Percentiles rank a stretch among this genome's conserved stretches.
These are phyloP conservation scores for Callyntrura guangdongensis DNA, from an alignment of 2,888 invertebrate genomes.

Conservation along the genomic window DNA sequence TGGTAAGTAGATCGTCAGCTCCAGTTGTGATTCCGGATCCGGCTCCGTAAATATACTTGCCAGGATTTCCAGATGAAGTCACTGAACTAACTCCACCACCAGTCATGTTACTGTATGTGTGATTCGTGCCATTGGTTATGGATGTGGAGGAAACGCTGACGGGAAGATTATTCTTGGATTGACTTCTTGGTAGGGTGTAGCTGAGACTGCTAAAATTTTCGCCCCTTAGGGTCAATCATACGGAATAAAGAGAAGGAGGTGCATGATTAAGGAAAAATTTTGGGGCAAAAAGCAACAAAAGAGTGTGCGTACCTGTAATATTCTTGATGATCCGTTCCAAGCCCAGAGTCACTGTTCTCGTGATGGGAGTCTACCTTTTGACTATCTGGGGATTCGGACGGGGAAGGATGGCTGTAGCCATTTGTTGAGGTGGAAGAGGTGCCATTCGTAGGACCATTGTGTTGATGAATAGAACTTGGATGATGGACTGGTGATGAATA, in stretches of 20 bases:
- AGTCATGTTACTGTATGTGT: slow-evolving; percentile 73
- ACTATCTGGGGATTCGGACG: slow-evolving; percentile 83
- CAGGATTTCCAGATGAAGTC: slow-evolving; percentile 45
- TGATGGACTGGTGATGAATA: slow-evolving; percentile 9
- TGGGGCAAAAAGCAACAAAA: background rate
- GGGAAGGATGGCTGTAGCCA: slow-evolving; percentile 82
- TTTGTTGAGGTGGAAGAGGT: slow-evolving; percentile 61
- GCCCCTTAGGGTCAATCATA: slow-evolving; percentile 68
- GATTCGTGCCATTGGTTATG: slow-evolving; percentile 41
- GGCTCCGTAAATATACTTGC: slow-evolving; percentile 74
- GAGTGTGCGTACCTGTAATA: slow-evolving; percentile 86
- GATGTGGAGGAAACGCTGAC: background rate
- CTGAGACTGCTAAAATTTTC: slow-evolving; percentile 82
- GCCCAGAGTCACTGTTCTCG: slow-evolving; percentile 92
- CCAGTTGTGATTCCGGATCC: slow-evolving; percentile 34
- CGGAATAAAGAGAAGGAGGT: background rate
- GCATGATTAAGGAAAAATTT: background rate
- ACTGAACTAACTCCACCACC: background rate
- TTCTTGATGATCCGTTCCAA: slow-evolving; percentile 91
- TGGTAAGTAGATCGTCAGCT: slow-evolving; percentile 37
- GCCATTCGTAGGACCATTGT: background rate
- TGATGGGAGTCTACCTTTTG: slow-evolving; percentile 86
- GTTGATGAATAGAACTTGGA: slow-evolving; percentile 20
- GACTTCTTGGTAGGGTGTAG: slow-evolving; percentile 81
- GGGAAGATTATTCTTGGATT: slow-evolving; percentile 72